Evolutionary conservation across 2,888 invertebrate genomes (phyloP).

Genomic region (Caenorhabditis sp.): DNA sequence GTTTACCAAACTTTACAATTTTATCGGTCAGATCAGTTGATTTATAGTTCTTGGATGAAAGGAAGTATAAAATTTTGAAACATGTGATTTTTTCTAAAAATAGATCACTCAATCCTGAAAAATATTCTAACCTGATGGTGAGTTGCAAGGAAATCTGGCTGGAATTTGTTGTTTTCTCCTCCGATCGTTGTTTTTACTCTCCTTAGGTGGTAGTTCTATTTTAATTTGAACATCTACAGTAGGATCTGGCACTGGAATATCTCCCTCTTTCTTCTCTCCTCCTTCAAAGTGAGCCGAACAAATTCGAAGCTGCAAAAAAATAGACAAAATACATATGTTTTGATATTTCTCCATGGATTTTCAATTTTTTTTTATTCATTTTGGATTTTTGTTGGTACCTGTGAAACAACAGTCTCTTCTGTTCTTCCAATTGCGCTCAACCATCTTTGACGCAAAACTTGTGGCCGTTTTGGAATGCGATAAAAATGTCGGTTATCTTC

Average conservation of each 20-base stretch:
- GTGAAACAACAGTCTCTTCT: constrained; percentile 72
- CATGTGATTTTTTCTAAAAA: too few species aligned
- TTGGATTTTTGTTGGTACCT: constrained; percentile 60
- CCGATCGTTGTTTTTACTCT: constrained; percentile 63
- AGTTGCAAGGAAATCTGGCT: constrained; percentile 30
- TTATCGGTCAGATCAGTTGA: too few species aligned
- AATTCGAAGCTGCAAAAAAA: constrained; percentile 71
- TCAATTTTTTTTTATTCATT: neutral
- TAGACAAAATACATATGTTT: neutral
- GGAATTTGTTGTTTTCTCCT: constrained; percentile 38
- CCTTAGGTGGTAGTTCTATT: constrained; percentile 71
- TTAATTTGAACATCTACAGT: constrained; percentile 71
- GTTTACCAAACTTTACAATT: too few species aligned
- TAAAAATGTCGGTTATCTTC: constrained; percentile 73
- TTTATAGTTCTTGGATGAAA: too few species aligned
- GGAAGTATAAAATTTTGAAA: too few species aligned
- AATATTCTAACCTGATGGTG: constrained; percentile 26
- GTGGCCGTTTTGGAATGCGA: constrained; percentile 72
- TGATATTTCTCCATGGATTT: neutral
- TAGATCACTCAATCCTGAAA: neutral
- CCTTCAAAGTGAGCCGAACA: constrained; percentile 73
- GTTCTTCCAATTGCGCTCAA: constrained; percentile 72
- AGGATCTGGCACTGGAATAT: constrained; percentile 72
- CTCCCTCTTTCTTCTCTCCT: constrained; percentile 72
- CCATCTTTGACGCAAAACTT: constrained; percentile 72